A percentile compares a stretch with the other conserved stretches of the same genome.
Evolutionary conservation across 2,888 invertebrate genomes (phyloP).

Genomic region (Chouioia cunea): DNA sequence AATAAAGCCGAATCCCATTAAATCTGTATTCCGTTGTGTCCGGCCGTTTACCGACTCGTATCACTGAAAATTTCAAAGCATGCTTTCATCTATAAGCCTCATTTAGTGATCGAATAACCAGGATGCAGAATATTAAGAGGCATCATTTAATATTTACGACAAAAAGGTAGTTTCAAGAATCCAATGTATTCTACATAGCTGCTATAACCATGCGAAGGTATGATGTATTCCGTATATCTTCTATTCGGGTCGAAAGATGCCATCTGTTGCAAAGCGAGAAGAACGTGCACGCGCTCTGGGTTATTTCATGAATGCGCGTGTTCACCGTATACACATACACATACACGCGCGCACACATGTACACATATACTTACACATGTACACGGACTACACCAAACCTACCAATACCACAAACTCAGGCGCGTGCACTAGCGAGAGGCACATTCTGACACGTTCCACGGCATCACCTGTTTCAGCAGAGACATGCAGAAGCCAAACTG

Average conservation of each 20-base stretch:
- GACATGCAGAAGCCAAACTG: neutral
- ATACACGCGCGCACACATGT: neutral
- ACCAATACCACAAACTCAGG: constrained; percentile 33
- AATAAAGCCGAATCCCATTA: too few species aligned
- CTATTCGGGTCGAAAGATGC: constrained; percentile 51
- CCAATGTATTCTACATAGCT: too few species aligned
- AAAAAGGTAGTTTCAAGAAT: too few species aligned
- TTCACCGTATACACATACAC: constrained; percentile 35
- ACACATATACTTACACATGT: neutral
- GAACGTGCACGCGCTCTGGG: constrained; percentile 54
- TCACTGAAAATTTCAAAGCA: constrained; percentile 1
- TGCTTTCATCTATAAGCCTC: too few species aligned
- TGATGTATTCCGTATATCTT: constrained; percentile 39
- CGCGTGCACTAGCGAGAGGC: constrained; percentile 35
- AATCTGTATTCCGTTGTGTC: neutral
- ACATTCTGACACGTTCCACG: constrained; percentile 57
- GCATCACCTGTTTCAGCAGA: constrained; percentile 50
- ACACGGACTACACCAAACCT: constrained; percentile 19
- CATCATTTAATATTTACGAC: too few species aligned
- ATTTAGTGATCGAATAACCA: too few species aligned
- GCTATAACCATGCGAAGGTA: neutral
- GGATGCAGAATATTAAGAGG: too few species aligned
- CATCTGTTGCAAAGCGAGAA: constrained; percentile 56
- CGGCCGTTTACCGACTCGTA: neutral
- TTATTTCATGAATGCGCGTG: constrained; percentile 60